Percentiles rank a stretch among this genome's conserved stretches.
These are phyloP conservation scores for Chionis minor DNA, from an alignment of 2,113 vertebrate species.

Conservation along the genomic window DNA sequence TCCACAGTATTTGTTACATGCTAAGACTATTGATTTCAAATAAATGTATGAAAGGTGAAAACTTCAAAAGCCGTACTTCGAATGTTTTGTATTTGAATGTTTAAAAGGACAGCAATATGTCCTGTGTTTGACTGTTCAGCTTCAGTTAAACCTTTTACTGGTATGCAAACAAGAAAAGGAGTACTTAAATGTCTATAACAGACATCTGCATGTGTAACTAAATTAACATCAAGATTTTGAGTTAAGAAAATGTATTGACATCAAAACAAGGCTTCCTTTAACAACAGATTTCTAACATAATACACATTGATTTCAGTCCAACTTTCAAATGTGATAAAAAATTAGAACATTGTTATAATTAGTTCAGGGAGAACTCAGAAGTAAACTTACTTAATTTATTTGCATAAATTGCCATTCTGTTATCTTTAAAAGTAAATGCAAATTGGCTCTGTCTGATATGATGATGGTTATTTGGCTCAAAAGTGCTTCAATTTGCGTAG, in stretches of 20 bases:
- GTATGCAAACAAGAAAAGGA: constrained; percentile 55
- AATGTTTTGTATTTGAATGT: neutral
- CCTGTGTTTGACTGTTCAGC: constrained; percentile 62
- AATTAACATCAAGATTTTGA: constrained; percentile 77
- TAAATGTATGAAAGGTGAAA: constrained; percentile 27
- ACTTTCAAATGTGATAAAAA: constrained; percentile 78
- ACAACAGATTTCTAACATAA: constrained; percentile 70
- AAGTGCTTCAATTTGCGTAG: constrained; percentile 88
- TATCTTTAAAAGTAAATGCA: constrained; percentile 87
- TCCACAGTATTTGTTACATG: neutral
- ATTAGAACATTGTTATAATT: constrained; percentile 86
- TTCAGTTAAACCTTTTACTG: constrained; percentile 71
- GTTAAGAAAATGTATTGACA: constrained; percentile 74
- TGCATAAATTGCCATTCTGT: constrained; percentile 88
- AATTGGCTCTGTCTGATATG: constrained; percentile 86
- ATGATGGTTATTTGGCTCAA: constrained; percentile 88
- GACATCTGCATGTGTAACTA: constrained; percentile 69
- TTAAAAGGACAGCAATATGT: constrained; percentile 32
- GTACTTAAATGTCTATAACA: constrained; percentile 64
- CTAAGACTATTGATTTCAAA: constrained; percentile 23
- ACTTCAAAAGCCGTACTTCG: constrained; percentile 19
- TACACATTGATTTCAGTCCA: constrained; percentile 75
- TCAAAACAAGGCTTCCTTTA: constrained; percentile 71
- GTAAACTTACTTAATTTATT: constrained; percentile 89
- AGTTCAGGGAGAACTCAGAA: constrained; percentile 86